phyloP scores from a whole-genome alignment of 2,888 invertebrate species.

The Agrilus mali region DNA sequence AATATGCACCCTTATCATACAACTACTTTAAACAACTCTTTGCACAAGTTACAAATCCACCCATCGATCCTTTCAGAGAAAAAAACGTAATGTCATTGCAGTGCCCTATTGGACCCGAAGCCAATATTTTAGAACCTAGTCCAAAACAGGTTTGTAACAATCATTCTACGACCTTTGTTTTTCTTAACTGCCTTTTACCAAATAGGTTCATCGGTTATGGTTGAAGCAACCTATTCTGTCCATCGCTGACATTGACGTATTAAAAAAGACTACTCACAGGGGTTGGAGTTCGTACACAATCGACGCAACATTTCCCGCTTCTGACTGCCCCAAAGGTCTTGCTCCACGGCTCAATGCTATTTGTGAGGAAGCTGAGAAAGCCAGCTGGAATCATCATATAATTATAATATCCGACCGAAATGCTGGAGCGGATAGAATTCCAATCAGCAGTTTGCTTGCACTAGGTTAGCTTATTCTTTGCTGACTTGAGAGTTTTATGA shows the following conservation, averaged over 20 bases:
- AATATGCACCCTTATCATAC: conserved; percentile 88
- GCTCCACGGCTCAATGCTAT: conserved; percentile 67
- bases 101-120: conserved; percentile 94
- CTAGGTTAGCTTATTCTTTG: conserved; percentile 41
- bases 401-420: conserved; percentile 74
- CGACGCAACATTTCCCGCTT: conserved; percentile 76
- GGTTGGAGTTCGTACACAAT: conserved; percentile 75
- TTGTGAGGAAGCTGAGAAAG: conserved; percentile 67
- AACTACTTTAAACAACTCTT: conserved; percentile 98
- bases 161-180: neutral
- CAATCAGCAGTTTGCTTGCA: conserved; percentile 71
- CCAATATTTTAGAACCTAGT: conserved; percentile 84
- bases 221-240: conserved; percentile 90
- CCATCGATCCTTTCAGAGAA: conserved; percentile 98
- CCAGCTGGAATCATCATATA: conserved; percentile 56
- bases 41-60: conserved; percentile 98
- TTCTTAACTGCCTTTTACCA: neutral
- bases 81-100: conserved; percentile 97
- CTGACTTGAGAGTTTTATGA: neutral
- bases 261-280: conserved; percentile 71
- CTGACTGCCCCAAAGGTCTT: conserved; percentile 64
- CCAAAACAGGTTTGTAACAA: conserved; percentile 48
- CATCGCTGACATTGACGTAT: conserved; percentile 74
- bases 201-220: conserved; percentile 67
- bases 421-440: conserved; percentile 50